These are phyloP conservation scores for Neoaliturus tenellus DNA, from an alignment of 2,888 invertebrate genomes.

Conservation along the genomic window DNA sequence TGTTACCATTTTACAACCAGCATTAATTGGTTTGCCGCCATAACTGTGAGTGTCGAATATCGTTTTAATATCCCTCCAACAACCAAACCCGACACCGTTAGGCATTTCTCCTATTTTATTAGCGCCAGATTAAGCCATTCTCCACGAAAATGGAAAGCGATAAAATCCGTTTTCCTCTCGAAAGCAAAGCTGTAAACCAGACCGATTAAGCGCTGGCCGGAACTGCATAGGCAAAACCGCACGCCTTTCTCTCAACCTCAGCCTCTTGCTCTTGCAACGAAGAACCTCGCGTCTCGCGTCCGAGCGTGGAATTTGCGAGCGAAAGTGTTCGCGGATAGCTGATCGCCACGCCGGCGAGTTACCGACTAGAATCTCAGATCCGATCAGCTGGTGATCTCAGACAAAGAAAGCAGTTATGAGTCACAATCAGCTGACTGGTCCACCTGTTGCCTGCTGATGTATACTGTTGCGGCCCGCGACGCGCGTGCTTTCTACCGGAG, in stretches of 20 bases:
- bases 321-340: conserved; percentile 26
- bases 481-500: background rate
- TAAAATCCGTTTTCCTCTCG: background rate
- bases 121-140: conserved; percentile 1
- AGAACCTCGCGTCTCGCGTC: no score
- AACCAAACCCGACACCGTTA: background rate
- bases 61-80: background rate
- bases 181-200: background rate
- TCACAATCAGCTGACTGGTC: background rate
- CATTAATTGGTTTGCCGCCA: no score
- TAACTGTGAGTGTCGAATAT: background rate
- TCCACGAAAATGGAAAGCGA: conserved; percentile 11
- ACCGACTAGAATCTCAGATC: conserved; percentile 4
- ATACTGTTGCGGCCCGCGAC: background rate
- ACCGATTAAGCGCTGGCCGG: background rate
- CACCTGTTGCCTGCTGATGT: background rate
- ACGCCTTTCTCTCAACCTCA: background rate
- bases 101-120: background rate
- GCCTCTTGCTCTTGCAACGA: no score
- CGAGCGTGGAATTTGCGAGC: conserved; percentile 19
- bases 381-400: conserved; percentile 30
- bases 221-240: conserved; percentile 24
- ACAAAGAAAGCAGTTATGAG: conserved; percentile 19
- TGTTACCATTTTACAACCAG: no score
- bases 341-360: background rate